These are phyloP conservation scores for Plodia interpunctella DNA, from an alignment of 1,140 invertebrate genomes.

Conservation along the genomic window DNA sequence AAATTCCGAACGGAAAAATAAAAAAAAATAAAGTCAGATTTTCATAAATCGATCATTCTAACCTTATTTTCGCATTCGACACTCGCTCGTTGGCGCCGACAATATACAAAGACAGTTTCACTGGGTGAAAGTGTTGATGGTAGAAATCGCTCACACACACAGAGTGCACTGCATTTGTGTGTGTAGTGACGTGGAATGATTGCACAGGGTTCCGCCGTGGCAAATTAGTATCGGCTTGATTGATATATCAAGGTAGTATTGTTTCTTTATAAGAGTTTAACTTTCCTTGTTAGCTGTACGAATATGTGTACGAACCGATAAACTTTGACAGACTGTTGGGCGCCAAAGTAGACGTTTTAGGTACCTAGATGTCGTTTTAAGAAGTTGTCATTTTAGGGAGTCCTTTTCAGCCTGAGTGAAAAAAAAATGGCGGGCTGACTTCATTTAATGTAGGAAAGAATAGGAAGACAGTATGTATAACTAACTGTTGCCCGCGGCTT, in stretches of 20 bases:
- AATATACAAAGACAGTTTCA: slow-evolving; percentile 68
- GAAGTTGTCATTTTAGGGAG: too few relatives aligned
- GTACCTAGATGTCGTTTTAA: too few relatives aligned
- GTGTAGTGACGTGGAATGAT: slow-evolving; percentile 11
- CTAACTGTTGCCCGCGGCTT: too few relatives aligned
- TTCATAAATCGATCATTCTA: slow-evolving; percentile 41
- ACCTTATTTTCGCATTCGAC: slow-evolving; percentile 16
- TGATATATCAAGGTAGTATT: not conserved
- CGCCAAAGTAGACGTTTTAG: too few relatives aligned
- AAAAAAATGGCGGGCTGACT: too few relatives aligned
- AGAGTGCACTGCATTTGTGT: slow-evolving; percentile 10
- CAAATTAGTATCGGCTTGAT: not conserved
- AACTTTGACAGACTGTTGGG: too few relatives aligned
- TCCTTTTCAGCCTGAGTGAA: too few relatives aligned
- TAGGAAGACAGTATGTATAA: too few relatives aligned
- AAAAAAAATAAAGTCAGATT: not conserved
- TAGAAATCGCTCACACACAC: slow-evolving; percentile 59
- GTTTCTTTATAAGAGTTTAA: not conserved
- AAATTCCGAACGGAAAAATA: too few relatives aligned
- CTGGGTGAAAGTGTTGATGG: slow-evolving; percentile 63
- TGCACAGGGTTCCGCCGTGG: not conserved
- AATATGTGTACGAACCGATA: too few relatives aligned
- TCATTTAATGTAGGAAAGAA: too few relatives aligned
- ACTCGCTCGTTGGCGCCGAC: slow-evolving; percentile 30
- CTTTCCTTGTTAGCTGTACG: too few relatives aligned